These are phyloP conservation scores for Azemiops feae DNA, from an alignment of 2,113 vertebrate genomes.

Conservation along the genomic window DNA sequence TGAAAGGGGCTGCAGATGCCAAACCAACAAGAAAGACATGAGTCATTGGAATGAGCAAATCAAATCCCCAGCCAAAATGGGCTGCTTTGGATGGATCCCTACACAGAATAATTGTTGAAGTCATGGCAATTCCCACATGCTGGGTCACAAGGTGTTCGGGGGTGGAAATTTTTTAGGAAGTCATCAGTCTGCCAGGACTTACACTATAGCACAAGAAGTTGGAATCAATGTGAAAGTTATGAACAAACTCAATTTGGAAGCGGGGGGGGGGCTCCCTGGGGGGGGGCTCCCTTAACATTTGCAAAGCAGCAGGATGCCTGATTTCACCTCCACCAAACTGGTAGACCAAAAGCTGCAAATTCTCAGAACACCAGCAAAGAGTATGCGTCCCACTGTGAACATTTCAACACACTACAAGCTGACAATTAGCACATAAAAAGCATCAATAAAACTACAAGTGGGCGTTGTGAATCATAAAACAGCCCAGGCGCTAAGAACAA, in stretches of 20 bases:
- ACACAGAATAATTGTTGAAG: not conserved
- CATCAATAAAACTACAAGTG: not conserved
- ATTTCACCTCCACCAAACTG: not conserved
- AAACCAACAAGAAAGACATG: not conserved
- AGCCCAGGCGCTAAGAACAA: not conserved
- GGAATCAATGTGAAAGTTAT: not conserved
- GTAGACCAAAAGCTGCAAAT: not conserved
- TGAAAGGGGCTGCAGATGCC: constrained; percentile 1
- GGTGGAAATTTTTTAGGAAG: not conserved
- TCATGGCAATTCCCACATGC: not conserved
- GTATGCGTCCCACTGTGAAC: not conserved
- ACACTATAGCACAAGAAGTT: not conserved
- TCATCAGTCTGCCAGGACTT: not conserved
- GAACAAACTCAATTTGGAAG: constrained; percentile 11
- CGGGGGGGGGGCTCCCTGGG: too few species aligned
- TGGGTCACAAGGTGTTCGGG: not conserved
- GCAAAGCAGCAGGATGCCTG: not conserved
- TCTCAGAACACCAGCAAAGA: not conserved
- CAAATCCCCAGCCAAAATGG: not conserved
- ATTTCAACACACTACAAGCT: not conserved
- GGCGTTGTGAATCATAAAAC: not conserved
- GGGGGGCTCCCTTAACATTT: not conserved
- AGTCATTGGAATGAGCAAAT: not conserved
- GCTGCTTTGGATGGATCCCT: not conserved
- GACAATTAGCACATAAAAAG: not conserved